phyloP scores from a whole-genome alignment of 2,797 vertebrate genomes.

The Molothrus aeneus region DNA sequence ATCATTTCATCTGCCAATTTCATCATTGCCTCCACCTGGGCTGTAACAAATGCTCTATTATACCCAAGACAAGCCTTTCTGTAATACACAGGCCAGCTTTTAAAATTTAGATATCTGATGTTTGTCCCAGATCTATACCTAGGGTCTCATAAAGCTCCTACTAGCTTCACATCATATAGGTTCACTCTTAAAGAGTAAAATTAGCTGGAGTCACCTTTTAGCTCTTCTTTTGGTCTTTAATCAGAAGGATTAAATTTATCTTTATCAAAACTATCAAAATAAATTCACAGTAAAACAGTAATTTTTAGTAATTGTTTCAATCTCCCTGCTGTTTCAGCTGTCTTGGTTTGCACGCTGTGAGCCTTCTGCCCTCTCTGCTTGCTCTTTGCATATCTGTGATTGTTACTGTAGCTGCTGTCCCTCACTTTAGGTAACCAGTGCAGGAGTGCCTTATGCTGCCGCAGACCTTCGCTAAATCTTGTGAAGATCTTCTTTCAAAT shows the following conservation, averaged over 20 bases:
- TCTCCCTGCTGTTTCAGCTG: neutral
- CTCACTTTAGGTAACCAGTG: neutral
- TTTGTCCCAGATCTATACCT: neutral
- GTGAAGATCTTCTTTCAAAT: neutral
- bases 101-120: neutral
- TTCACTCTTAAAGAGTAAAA: neutral
- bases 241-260: neutral
- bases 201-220: neutral
- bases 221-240: neutral
- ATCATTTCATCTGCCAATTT: neutral
- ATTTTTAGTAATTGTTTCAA: neutral
- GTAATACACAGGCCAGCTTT: neutral
- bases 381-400: neutral
- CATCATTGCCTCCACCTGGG: neutral
- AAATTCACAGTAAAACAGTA: neutral
- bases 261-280: neutral
- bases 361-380: neutral
- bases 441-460: neutral
- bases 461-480: neutral
- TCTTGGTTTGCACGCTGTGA: neutral
- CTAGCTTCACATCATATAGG: neutral
- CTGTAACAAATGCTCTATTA: neutral
- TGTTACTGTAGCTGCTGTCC: neutral
- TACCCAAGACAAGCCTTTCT: neutral
- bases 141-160: neutral